Evolutionary conservation across 2,888 invertebrate species (phyloP), one percentile per base, ranked within the genome.

Genomic region (Drosophila koepferae): DNA sequence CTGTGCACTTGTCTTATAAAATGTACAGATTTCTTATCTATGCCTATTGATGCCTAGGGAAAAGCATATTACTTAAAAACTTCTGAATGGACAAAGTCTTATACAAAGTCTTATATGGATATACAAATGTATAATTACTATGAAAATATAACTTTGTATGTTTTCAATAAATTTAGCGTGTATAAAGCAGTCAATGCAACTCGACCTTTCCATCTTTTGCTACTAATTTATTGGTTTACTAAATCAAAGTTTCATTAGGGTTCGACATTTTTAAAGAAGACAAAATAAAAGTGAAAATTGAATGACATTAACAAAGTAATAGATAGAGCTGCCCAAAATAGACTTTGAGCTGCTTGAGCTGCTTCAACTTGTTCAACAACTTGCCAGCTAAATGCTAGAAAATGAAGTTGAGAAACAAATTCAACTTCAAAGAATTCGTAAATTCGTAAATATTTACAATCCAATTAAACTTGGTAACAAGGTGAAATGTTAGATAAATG

Each of bases 391-490:
- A 49, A 12, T 31, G 49, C 34, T 51, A 3, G 31, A 51, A 51
- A 51, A 31, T 49, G 6, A 51, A 18, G 31, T 34, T 34, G 10
- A 3, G 1, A 31, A 18, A 12, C 12, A 18, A 51, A 12, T n/a
- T n/a, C 3, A 31, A 18, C 18, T 51, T 51, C 49, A 51, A 51
- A 34, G 49, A 12, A 63, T 43, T 43, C 44, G 43, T 23, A 51
- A 56, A 40, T 53, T 46, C 61, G 38, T 36, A 56, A 68, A 58
- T 54, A 41, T 48, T 51, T 59, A 55, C 23, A 49, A 71, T 51
- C 72, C 41, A 59, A 65, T 65, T 77, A 34, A 46, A 63, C 20
- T 53, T 53, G 43, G 18, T 40, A 46, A 46, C 34, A 46, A 55
- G 55, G 41, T 53, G 36, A 36, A 34, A 12, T n/a, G 49, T 34